Base-by-base conservation (phyloP, 2,113 vertebrate genomes). In the Gymnorhina tibicen region DNA sequence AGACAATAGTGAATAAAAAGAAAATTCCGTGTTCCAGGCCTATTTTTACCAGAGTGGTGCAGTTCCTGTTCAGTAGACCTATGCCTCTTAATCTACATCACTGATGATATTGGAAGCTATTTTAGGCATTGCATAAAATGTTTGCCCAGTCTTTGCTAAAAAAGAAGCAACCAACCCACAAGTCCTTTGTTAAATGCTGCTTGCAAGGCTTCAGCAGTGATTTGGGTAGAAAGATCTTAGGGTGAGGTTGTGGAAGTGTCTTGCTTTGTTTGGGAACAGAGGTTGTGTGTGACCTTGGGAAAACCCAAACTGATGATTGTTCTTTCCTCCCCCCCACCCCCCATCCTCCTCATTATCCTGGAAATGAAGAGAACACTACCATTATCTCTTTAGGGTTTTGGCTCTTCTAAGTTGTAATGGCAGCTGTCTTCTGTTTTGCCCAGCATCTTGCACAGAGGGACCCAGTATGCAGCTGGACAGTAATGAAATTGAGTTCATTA, bases 41-140 rank as follows among this genome's bases (percentile, higher is more conserved):
- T 97, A 72, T 94, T 95, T 96, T 95, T 95, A 92, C 60, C 75
- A 28, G 50, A 77, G 80, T 78, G 83, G 60, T 96, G 79, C 85
- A 56, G 66, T 85, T 96, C 95, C 82, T 95, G 73, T 89, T 94
- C 92, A 79, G 83, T 37, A 81, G 87, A 53, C 73, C 75, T 91
- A 63, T n/a, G 85, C 76, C 35, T 93, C 78, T 64, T 86, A 49
- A 85, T 73, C 80, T 95, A 69, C 88, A 81, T 93, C 77, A 68
- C 52, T 78, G 86, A 92, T 94, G 85, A 87, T 91, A 89, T 10
- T 60, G 52, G 68, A 62, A 68, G 41, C 86, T 95, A 91, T 96
- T 97, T 92, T 72, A 64, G 44, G 69, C 49, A 14, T 52, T 68
- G n/a, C 85, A 46, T 90, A 73, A 91, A 84, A 79, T 18, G 56